Conservation (phyloP, 2,797 vertebrate species). For the Menidia menidia region DNA sequence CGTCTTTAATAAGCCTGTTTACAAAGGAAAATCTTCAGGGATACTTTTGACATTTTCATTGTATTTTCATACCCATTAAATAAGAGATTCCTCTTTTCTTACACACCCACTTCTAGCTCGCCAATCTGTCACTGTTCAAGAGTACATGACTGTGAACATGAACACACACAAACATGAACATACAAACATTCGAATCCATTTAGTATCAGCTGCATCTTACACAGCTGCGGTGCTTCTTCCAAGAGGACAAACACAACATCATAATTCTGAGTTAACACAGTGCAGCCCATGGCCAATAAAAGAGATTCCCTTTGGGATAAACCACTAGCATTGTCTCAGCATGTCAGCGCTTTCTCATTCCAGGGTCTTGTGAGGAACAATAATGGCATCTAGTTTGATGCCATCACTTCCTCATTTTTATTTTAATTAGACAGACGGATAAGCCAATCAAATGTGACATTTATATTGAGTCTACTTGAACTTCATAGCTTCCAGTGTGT, state of each 20-base stretch:
- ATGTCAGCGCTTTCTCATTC: slow-evolving; percentile 13
- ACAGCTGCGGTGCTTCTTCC: slow-evolving; percentile 45
- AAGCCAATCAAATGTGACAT: slow-evolving; percentile 45
- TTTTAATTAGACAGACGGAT: slow-evolving; percentile 42
- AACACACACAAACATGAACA: slow-evolving; percentile 16
- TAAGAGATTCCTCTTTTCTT: slow-evolving; percentile 19
- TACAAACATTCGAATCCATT: slow-evolving; percentile 17
- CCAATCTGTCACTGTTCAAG: slow-evolving; percentile 19
- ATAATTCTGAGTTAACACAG: slow-evolving; percentile 57
- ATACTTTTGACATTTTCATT: slow-evolving; percentile 84
- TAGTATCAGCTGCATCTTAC: slow-evolving; percentile 55
- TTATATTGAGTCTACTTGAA: slow-evolving; percentile 21
- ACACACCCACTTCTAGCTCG: slow-evolving; percentile 14
- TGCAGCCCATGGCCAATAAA: slow-evolving; percentile 65
- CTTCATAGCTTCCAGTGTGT: slow-evolving; percentile 6
- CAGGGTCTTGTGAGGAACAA: slow-evolving; percentile 19
- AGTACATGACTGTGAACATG: slow-evolving; percentile 8
- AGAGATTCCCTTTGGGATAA: slow-evolving; percentile 28
- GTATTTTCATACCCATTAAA: slow-evolving; percentile 56
- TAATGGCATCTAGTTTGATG: slow-evolving; percentile 17
- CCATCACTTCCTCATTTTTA: slow-evolving; percentile 23
- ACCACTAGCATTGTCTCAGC: slow-evolving; percentile 39
- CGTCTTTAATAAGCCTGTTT: slow-evolving; percentile 83
- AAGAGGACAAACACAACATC: slow-evolving; percentile 50
- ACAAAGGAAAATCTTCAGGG: slow-evolving; percentile 76